These are phyloP conservation scores for Selenia dentaria DNA, from an alignment of 2,888 invertebrate species.

Conservation along the genomic window DNA sequence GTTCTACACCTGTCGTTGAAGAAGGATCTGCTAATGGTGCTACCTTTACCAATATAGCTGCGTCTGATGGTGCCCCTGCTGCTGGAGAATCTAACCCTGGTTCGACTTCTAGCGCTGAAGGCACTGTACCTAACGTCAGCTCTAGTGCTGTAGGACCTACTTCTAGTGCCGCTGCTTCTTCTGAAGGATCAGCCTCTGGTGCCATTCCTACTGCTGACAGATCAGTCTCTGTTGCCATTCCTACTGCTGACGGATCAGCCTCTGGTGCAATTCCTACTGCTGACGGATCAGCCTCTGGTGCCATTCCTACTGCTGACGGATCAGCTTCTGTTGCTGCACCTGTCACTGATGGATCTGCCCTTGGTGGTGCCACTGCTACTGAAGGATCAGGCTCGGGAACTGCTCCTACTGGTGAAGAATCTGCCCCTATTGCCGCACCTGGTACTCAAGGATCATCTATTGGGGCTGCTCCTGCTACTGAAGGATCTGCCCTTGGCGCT, in stretches of 20 bases:
- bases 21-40: neutral
- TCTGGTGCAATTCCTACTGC: neutral
- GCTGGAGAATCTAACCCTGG: neutral
- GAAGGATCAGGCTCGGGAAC: too few species aligned
- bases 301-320: neutral
- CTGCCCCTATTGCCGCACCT: constrained; percentile 5
- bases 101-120: constrained; percentile 2
- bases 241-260: neutral
- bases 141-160: neutral
- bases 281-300: neutral
- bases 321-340: neutral
- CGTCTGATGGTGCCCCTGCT: neutral
- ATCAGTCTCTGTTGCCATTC: neutral
- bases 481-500: constrained; percentile 1
- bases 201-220: neutral
- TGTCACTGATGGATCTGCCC: neutral
- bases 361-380: neutral
- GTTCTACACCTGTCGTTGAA: neutral
- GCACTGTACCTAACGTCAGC: constrained; percentile 11
- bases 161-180: neutral
- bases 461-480: constrained; percentile 1
- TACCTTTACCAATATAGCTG: neutral
- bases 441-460: too few species aligned
- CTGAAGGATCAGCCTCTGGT: constrained; percentile 3
- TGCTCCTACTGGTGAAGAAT: too few species aligned